A percentile compares a stretch with the other conserved stretches of the same genome.
phyloP scores from a whole-genome alignment of 2,797 vertebrate species.

The Myiothlypis coronata region DNA sequence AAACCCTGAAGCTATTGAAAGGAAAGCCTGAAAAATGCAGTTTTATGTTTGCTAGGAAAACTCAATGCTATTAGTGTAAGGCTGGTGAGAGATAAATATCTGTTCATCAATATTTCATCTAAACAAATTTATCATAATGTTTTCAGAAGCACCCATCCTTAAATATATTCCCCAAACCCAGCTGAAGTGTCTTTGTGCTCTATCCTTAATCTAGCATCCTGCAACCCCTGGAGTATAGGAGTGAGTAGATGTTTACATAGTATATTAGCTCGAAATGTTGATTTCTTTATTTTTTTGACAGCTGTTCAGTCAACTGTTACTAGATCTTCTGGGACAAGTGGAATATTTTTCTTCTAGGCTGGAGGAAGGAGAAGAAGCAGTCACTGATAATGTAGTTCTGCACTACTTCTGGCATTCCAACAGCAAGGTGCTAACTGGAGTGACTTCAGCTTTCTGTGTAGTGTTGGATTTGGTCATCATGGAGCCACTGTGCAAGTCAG shows the following conservation, averaged over 20 bases:
- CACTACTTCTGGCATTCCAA: rapidly evolving
- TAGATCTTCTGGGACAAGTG: neutral
- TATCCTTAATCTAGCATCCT: neutral
- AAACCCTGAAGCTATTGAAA: neutral
- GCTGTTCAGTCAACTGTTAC: neutral
- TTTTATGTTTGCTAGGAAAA: conserved; percentile 5
- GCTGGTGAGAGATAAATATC: neutral
- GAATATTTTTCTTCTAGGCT: neutral
- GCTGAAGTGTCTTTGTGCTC: neutral
- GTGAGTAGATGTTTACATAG: neutral
- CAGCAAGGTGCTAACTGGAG: neutral
- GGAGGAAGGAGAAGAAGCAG: neutral
- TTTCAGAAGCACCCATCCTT: neutral
- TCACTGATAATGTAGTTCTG: neutral
- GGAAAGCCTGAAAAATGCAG: neutral
- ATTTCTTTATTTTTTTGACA: neutral
- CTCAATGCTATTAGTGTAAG: neutral
- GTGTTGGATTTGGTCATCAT: neutral
- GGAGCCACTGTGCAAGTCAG: neutral
- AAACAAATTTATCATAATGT: neutral
- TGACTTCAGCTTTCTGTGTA: neutral
- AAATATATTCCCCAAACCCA: neutral
- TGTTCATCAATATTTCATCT: conserved; percentile 37
- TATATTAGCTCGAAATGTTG: neutral
- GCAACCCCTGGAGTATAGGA: neutral